A percentile compares a stretch with the other conserved stretches of the same genome.
These are phyloP conservation scores for Arrhopalites spinosus DNA, from an alignment of 2,888 invertebrate genomes.

Conservation along the genomic window DNA sequence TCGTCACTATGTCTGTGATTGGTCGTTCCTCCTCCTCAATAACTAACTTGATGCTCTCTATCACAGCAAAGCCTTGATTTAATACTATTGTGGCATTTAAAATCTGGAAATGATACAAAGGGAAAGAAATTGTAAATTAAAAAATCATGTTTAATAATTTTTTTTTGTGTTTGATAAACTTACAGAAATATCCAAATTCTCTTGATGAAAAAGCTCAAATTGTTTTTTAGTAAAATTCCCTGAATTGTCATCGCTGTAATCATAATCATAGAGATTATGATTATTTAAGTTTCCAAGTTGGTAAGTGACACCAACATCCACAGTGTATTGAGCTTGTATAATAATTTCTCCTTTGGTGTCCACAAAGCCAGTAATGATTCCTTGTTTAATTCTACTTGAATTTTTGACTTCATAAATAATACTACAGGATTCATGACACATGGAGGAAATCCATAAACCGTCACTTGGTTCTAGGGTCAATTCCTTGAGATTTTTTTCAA, in stretches of 20 bases:
- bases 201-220: conserved; percentile 23
- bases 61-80: conserved; percentile 32
- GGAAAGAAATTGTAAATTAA: background rate
- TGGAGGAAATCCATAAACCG: background rate
- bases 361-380: conserved; percentile 16
- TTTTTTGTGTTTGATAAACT: background rate
- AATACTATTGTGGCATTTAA: conserved; percentile 25
- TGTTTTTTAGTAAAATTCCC: background rate
- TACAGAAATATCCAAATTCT: conserved; percentile 26
- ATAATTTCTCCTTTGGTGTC: conserved; percentile 17
- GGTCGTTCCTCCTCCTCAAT: background rate
- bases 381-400: conserved; percentile 17
- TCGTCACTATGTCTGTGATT: too few relatives aligned
- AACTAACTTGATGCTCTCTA: conserved; percentile 26
- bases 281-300: conserved; percentile 13
- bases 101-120: conserved; percentile 17
- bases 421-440: background rate
- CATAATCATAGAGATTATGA: background rate
- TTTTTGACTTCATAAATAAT: conserved; percentile 29
- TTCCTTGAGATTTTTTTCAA: background rate
- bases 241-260: background rate
- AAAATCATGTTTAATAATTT: background rate
- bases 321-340: conserved; percentile 17
- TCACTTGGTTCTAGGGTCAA: background rate
- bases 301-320: conserved; percentile 7